These are phyloP conservation scores for Sinosuthora webbiana DNA, from an alignment of 2,113 vertebrate species.

Conservation along the genomic window DNA sequence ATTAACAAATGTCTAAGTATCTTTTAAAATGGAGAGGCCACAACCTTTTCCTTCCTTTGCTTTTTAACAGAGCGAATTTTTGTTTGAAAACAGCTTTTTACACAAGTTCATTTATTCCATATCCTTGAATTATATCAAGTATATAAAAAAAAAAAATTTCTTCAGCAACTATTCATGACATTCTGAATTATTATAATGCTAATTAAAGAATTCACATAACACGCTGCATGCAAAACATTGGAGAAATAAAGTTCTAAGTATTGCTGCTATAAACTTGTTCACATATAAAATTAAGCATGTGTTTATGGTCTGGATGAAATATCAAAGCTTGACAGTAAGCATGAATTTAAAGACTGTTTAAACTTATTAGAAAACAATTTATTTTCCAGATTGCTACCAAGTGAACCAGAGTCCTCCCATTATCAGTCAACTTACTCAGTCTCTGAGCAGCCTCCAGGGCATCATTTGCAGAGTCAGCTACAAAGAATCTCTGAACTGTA, in stretches of 20 bases:
- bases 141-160: background rate
- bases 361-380: conserved; percentile 15
- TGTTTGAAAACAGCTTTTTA: background rate
- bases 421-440: conserved; percentile 84
- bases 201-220: background rate
- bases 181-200: background rate
- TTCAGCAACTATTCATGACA: background rate
- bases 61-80: background rate
- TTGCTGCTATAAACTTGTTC: background rate
- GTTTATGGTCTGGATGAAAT: background rate
- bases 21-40: background rate
- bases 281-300: background rate
- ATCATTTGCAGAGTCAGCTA: conserved; percentile 86
- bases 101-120: background rate
- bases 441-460: conserved; percentile 92
- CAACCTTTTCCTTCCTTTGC: background rate
- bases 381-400: conserved; percentile 27
- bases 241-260: background rate
- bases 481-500: conserved; percentile 92
- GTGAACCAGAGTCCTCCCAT: background rate
- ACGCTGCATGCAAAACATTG: background rate
- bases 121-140: background rate
- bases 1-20: background rate
- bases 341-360: background rate
- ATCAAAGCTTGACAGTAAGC: background rate